A percentile compares a stretch with the other conserved stretches of the same genome.
Evolutionary conservation across 92 coral and sea anemone genomes (phyloP).

Genomic region (Galaxea fascicularis): DNA sequence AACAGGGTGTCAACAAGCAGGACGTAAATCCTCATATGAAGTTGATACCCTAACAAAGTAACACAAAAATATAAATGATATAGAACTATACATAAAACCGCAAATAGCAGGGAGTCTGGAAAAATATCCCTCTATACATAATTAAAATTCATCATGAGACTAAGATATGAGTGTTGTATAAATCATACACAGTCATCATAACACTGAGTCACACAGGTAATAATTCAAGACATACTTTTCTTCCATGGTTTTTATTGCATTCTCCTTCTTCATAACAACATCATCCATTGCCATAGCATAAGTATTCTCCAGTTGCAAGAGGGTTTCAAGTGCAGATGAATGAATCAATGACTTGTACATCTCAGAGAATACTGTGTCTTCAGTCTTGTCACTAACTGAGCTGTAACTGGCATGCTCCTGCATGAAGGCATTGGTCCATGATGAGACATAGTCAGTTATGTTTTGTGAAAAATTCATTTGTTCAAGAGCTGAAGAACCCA

Average conservation of each 20-base stretch:
- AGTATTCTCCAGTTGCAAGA: slow-evolving; percentile 91
- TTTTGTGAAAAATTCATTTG: slow-evolving; percentile 71
- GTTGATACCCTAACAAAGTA: too few species aligned
- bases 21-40: too few species aligned
- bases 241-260: slow-evolving; percentile 81
- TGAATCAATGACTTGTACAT: slow-evolving; percentile 94
- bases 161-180: too few species aligned
- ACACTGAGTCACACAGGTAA: background rate
- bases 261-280: slow-evolving; percentile 76
- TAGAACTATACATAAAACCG: too few species aligned
- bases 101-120: too few species aligned
- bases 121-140: too few species aligned
- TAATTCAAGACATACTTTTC: slow-evolving; percentile 69
- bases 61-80: too few species aligned
- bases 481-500: slow-evolving; percentile 76
- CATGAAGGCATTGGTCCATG: slow-evolving; percentile 91
- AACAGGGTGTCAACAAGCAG: too few species aligned
- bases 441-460: slow-evolving; percentile 57
- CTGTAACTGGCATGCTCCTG: slow-evolving; percentile 92
- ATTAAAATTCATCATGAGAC: too few species aligned
- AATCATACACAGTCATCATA: background rate
- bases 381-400: slow-evolving; percentile 84
- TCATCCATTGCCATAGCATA: slow-evolving; percentile 97
- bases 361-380: slow-evolving; percentile 89
- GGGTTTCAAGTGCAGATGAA: slow-evolving; percentile 95